Conservation (phyloP, 2,888 invertebrate species). For the Charanyca ferruginea region DNA sequence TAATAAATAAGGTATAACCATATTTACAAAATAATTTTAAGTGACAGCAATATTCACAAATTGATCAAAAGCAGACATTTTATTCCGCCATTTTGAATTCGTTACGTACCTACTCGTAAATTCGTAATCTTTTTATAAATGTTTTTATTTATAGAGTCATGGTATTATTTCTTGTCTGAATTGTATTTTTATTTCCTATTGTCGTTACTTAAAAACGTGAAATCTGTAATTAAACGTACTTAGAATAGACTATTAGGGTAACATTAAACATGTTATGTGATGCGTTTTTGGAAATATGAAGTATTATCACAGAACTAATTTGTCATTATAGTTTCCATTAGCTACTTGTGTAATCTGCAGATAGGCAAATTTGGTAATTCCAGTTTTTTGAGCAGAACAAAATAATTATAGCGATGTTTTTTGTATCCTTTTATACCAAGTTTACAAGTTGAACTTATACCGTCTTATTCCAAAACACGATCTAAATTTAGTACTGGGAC, state of each 20-base stretch:
- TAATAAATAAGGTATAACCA: too few relatives aligned
- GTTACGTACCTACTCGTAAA: slow-evolving; percentile 29
- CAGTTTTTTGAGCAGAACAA: background rate
- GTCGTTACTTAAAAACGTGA: slow-evolving; percentile 48
- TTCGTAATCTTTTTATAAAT: slow-evolving; percentile 42
- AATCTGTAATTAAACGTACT: slow-evolving; percentile 57
- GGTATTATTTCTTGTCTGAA: slow-evolving; percentile 41
- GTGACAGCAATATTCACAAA: slow-evolving; percentile 12
- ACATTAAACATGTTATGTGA: slow-evolving; percentile 50
- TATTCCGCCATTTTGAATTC: slow-evolving; percentile 40
- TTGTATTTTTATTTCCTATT: slow-evolving; percentile 55
- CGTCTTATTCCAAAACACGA: too few relatives aligned
- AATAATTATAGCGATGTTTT: background rate
- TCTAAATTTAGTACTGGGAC: too few relatives aligned
- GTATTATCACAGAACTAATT: slow-evolving; percentile 23
- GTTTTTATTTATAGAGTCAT: slow-evolving; percentile 39
- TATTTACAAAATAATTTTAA: background rate
- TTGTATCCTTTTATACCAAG: too few relatives aligned
- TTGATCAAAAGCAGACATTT: slow-evolving; percentile 19
- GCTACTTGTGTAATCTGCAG: slow-evolving; percentile 17
- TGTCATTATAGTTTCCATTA: slow-evolving; percentile 20
- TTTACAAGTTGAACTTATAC: too few relatives aligned
- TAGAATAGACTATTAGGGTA: slow-evolving; percentile 40
- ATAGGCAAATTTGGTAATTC: slow-evolving; percentile 5
- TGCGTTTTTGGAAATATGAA: slow-evolving; percentile 23